Evolutionary conservation across 1,140 invertebrate species (phyloP).

Genomic region (Chironomus tepperi): DNA sequence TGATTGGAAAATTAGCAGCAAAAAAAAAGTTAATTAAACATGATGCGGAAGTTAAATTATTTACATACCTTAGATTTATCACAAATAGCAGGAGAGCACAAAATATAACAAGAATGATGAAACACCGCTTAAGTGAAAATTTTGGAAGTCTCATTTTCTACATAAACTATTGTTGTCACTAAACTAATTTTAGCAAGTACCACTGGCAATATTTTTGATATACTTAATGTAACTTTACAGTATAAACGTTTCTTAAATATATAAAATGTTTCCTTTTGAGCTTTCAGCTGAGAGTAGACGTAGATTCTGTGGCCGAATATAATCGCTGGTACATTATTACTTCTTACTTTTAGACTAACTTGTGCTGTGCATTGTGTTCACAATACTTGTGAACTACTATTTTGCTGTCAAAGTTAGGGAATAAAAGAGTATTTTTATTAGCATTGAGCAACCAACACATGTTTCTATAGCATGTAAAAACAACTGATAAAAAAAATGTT

Average conservation of each 20-base stretch:
- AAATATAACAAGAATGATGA: slow-evolving; percentile 37
- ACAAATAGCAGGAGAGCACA: slow-evolving; percentile 37
- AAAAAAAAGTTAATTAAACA: no score
- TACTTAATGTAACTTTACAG: neutral
- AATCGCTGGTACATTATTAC: slow-evolving; percentile 6
- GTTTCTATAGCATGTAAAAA: neutral
- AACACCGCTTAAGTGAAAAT: slow-evolving; percentile 39
- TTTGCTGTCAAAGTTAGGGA: neutral
- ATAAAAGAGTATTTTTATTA: neutral
- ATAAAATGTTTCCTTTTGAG: neutral
- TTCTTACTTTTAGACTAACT: neutral
- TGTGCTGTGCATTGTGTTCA: neutral
- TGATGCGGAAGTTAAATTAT: neutral
- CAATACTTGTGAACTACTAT: neutral
- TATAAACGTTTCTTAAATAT: no score
- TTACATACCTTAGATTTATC: slow-evolving; percentile 38
- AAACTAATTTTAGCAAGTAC: neutral
- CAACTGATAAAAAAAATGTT: neutral
- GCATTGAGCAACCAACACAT: neutral
- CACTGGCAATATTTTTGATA: neutral
- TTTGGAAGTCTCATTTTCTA: slow-evolving; percentile 36
- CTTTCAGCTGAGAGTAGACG: neutral
- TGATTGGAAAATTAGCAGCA: neutral
- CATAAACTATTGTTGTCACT: neutral
- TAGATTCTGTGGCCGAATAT: neutral